These are phyloP conservation scores for Aphelinus certus DNA, from an alignment of 1,140 invertebrate genomes.

Conservation along the genomic window DNA sequence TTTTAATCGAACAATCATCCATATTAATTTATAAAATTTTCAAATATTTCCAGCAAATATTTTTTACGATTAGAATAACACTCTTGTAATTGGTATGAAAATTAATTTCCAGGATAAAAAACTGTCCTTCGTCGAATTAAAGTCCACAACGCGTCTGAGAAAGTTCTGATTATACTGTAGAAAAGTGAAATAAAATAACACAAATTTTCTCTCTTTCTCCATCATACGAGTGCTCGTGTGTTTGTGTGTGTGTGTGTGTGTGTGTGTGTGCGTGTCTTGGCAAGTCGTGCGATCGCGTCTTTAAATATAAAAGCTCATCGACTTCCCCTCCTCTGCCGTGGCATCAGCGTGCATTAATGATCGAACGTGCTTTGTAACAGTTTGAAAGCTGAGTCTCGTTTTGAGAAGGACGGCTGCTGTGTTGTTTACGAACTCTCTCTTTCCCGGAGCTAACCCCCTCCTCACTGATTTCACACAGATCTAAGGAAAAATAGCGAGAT, in stretches of 20 bases:
- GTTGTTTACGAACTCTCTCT: too few species aligned
- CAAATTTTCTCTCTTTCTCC: neutral
- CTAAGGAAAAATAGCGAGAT: constrained; percentile 3
- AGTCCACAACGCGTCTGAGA: neutral
- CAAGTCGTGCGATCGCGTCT: neutral
- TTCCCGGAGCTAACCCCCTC: too few species aligned
- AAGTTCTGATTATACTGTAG: constrained; percentile 1
- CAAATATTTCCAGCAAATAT: too few species aligned
- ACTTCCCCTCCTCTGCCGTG: neutral
- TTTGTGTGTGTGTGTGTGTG: too few species aligned
- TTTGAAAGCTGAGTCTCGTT: neutral
- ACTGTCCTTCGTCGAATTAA: neutral
- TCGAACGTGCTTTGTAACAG: neutral
- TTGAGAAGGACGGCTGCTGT: neutral
- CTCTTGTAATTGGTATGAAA: too few species aligned
- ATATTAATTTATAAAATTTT: too few species aligned
- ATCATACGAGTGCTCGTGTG: too few species aligned
- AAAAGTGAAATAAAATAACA: neutral
- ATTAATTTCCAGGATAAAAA: too few species aligned
- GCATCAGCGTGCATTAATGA: neutral
- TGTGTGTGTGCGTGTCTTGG: neutral
- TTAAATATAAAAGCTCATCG: constrained; percentile 23
- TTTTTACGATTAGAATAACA: too few species aligned
- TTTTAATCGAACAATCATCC: too few species aligned
- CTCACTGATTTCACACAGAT: neutral